Conservation (phyloP, 2,888 invertebrate species). For the Corythucha ciliata region DNA sequence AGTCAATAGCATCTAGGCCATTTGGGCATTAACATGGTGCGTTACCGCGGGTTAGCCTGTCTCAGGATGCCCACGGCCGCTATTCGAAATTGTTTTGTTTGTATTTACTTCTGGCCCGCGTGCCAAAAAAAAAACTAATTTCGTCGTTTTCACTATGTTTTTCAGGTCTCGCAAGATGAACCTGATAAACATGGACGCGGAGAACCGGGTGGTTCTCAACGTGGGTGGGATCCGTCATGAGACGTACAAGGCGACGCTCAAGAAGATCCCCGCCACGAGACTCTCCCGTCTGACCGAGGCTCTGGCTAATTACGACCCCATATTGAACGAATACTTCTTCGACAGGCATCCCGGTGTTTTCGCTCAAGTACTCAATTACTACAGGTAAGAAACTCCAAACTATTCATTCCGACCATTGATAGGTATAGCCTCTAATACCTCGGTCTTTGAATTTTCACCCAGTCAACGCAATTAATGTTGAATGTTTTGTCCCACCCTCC, state of each 20-base stretch:
- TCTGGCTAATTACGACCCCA: conserved; percentile 96
- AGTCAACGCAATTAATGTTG: not conserved
- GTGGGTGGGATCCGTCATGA: conserved; percentile 95
- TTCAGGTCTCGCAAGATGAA: conserved; percentile 54
- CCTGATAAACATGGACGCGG: conserved; percentile 89
- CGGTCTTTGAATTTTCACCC: not conserved
- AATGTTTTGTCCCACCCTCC: not conserved
- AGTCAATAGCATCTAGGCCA: too few relatives aligned
- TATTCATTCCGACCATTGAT: not conserved
- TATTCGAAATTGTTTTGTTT: too few relatives aligned
- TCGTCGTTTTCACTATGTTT: too few relatives aligned
- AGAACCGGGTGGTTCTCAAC: conserved; percentile 97
- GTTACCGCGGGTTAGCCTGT: too few relatives aligned
- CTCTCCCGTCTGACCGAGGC: conserved; percentile 91
- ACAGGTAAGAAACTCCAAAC: conserved; percentile 51
- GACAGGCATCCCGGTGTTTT: conserved; percentile 95
- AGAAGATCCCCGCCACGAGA: conserved; percentile 94
- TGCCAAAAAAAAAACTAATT: too few relatives aligned
- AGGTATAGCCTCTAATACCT: not conserved
- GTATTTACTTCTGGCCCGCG: too few relatives aligned
- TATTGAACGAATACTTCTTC: conserved; percentile 99
- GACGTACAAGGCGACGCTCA: conserved; percentile 89
- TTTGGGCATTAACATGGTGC: too few relatives aligned
- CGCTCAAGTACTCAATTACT: conserved; percentile 94
- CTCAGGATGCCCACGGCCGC: too few relatives aligned